These are phyloP conservation scores for Tetranychus truncatus DNA, from an alignment of 2,888 invertebrate species.

Conservation along the genomic window DNA sequence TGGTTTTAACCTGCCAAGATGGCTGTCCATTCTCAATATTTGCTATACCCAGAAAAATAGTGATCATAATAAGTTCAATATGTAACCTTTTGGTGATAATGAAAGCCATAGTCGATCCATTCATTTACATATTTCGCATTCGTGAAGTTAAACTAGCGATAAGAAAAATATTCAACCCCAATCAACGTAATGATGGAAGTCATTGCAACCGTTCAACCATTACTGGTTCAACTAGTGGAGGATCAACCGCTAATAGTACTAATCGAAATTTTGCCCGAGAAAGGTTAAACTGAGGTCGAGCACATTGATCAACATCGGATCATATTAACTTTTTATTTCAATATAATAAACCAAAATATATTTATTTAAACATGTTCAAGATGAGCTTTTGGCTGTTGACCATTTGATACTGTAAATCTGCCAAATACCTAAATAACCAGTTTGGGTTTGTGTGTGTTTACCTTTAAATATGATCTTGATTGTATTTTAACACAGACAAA, in stretches of 20 bases:
- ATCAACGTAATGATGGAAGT: background rate
- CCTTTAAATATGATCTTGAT: too few species aligned
- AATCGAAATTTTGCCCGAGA: too few species aligned
- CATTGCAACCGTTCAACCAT: background rate
- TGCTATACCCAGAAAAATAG: constrained; percentile 24
- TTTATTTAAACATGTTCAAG: too few species aligned
- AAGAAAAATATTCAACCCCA: constrained; percentile 5
- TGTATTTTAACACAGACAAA: too few species aligned
- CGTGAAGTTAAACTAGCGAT: constrained; percentile 38
- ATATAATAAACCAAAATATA: too few species aligned
- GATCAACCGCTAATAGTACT: background rate
- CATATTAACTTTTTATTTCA: too few species aligned
- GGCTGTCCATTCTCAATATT: constrained; percentile 31
- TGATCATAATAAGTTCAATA: constrained; percentile 28
- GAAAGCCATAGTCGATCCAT: constrained; percentile 45
- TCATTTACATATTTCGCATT: constrained; percentile 47
- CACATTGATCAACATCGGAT: too few species aligned
- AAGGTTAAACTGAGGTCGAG: too few species aligned
- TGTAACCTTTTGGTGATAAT: constrained; percentile 42
- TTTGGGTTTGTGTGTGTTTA: too few species aligned
- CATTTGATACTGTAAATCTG: too few species aligned
- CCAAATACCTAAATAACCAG: too few species aligned
- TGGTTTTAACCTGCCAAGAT: constrained; percentile 40
- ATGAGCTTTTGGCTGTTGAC: too few species aligned
- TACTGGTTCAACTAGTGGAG: background rate